Evolutionary conservation across 2,888 invertebrate genomes (phyloP).

Genomic region (Brachypalpus laphriformis): DNA sequence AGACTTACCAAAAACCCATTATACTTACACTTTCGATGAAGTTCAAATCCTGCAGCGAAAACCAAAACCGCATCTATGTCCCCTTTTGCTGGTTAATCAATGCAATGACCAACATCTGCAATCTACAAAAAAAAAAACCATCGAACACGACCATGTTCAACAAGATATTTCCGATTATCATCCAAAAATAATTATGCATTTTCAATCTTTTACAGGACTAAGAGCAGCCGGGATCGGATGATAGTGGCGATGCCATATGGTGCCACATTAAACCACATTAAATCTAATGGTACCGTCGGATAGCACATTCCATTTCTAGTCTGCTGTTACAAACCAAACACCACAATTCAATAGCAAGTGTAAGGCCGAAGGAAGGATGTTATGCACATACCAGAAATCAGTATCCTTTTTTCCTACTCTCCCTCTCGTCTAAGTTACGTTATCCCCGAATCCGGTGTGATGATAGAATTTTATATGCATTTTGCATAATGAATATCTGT

Average conservation of each 20-base stretch:
- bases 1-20: no score
- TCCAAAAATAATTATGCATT: conserved; percentile 30
- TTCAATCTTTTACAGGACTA: conserved; percentile 25
- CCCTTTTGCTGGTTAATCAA: neutral
- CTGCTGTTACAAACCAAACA: conserved; percentile 22
- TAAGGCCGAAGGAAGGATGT: conserved; percentile 11
- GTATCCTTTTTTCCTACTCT: no score
- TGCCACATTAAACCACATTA: conserved; percentile 54
- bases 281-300: conserved; percentile 42
- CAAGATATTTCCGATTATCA: conserved; percentile 10
- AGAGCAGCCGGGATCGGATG: no score
- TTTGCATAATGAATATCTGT: conserved; percentile 62
- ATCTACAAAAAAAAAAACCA: neutral
- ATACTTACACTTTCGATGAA: no score
- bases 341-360: conserved; percentile 14
- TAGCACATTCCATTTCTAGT: conserved; percentile 33
- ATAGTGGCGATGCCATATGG: conserved; percentile 13
- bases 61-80: neutral
- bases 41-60: no score
- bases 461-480: conserved; percentile 35
- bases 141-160: neutral
- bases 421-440: neutral
- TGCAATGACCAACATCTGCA: neutral
- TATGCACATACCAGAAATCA: conserved; percentile 15
- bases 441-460: conserved; percentile 28